Evolutionary conservation across 2,797 vertebrate genomes (phyloP), one percentile per base, ranked within the genome.

Genomic region (Nasua narica): DNA sequence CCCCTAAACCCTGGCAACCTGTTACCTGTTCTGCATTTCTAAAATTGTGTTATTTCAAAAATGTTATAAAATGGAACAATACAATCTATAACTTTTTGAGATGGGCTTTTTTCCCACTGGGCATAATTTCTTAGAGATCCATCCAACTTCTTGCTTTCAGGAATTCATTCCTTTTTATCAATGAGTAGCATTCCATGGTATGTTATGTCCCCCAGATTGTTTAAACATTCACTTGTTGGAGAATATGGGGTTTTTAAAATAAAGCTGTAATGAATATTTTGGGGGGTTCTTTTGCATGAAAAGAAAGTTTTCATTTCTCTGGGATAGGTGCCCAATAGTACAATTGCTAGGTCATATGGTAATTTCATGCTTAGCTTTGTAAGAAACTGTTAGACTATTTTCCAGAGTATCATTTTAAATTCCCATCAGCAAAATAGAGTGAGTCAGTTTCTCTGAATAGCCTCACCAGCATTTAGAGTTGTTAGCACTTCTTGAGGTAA

Each of bases 321-420:
- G 32, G 25, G 18, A 91, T 58, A 79, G 6, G 72, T 67, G 18
- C 7, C 13, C 29, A 14, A 77, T 7, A 54, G 25, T 82, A 13
- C 37, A 88, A 23, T 54, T 89, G 29, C 2, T 83, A 21, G 25
- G 8, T 90, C 65, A 46, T 18, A 23, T 46, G 32, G 7, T 79
- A 60, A 88, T 93, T 95, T 91, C n/a, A 70, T 56, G 2, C 54
- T 78, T 89, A 83, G 23, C 27, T 93, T 93, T 65, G n/a, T 62
- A 89, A 91, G 58, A 95, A 91, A 50, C 25, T 83, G 8, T 60
- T 10, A 78, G 43, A 74, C 11, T 92, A 10, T 89, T 65, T 82
- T 76, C 54, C n/a, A 90, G 40, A 92, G 13, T 32, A 7, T 19
- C 4, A 77, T 93, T 95, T 96, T 62, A 93, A 89, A 79, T 93